Evolutionary conservation across 2,113 vertebrate genomes (phyloP).

Genomic region (Alethe diademata): DNA sequence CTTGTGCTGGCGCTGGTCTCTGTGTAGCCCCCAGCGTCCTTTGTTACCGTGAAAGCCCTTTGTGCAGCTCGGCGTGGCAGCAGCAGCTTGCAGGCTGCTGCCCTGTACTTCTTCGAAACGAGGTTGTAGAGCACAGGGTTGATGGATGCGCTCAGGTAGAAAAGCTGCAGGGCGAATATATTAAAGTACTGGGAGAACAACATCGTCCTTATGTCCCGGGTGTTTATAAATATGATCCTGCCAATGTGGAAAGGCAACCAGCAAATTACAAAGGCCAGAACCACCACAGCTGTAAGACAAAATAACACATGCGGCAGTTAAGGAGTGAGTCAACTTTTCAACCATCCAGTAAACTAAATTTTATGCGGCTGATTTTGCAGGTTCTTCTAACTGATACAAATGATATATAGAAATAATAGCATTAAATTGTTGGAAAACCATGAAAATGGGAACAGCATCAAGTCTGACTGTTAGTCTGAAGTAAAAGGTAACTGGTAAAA

Average conservation of each 20-base stretch:
- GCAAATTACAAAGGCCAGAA: conserved; percentile 86
- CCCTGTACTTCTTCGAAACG: conserved; percentile 83
- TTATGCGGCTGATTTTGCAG: neutral
- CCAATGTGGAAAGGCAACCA: conserved; percentile 89
- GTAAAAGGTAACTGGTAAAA: neutral
- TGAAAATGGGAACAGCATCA: neutral
- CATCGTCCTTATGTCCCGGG: conserved; percentile 71
- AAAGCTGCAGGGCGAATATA: conserved; percentile 85
- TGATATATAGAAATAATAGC: neutral
- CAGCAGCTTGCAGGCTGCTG: conserved; percentile 80
- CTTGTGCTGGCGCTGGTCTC: conserved; percentile 71
- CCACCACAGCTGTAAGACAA: conserved; percentile 80
- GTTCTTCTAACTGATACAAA: neutral
- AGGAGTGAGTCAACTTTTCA: neutral
- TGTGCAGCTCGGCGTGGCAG: conserved; percentile 26
- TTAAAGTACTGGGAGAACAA: conserved; percentile 88
- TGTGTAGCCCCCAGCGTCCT: conserved; percentile 40
- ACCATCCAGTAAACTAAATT: neutral
- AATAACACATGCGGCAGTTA: neutral
- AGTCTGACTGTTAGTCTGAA: neutral
- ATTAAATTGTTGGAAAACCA: neutral
- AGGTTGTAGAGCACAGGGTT: conserved; percentile 89
- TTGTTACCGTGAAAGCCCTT: conserved; percentile 38
- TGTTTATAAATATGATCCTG: conserved; percentile 84
- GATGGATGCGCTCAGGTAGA: conserved; percentile 87